These are phyloP conservation scores for Tetraodon nigroviridis DNA, from an alignment of 2,113 vertebrate species.

Conservation along the genomic window DNA sequence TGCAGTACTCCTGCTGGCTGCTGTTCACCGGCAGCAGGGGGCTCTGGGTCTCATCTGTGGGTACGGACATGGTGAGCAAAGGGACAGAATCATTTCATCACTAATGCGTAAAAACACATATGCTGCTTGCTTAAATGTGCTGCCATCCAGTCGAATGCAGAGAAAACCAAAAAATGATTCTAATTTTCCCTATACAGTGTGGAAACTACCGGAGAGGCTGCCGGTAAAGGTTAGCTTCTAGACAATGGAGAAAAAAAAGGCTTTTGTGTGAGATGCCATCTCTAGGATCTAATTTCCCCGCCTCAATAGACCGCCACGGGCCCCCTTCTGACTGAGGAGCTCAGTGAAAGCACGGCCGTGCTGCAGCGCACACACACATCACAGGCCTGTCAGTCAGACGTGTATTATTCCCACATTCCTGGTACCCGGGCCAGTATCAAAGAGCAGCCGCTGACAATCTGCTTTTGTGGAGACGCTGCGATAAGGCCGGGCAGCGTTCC, in stretches of 20 bases:
- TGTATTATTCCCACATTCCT: conserved; percentile 69
- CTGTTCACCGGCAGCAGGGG: conserved; percentile 68
- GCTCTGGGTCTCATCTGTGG: conserved; percentile 64
- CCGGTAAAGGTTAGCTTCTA: too few species aligned
- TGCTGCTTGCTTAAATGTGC: too few species aligned
- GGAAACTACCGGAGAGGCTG: too few species aligned
- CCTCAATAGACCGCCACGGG: conserved; percentile 21
- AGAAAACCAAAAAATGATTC: too few species aligned
- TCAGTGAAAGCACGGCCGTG: conserved; percentile 22
- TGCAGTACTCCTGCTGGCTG: conserved; percentile 73
- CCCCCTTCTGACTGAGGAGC: conserved; percentile 25
- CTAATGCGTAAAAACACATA: too few species aligned
- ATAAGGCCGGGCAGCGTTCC: conserved; percentile 60
- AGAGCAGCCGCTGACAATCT: conserved; percentile 58
- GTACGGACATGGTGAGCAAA: background rate
- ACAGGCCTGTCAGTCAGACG: conserved; percentile 54
- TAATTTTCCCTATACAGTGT: too few species aligned
- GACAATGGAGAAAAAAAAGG: background rate
- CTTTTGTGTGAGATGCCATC: conserved; percentile 9
- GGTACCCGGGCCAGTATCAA: conserved; percentile 62
- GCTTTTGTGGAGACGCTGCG: conserved; percentile 63
- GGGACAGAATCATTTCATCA: too few species aligned
- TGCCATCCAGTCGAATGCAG: too few species aligned
- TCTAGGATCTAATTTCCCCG: conserved; percentile 26
- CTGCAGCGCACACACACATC: conserved; percentile 50